Conservation (phyloP, 2,888 invertebrate species). For the Plagodis pulveraria region DNA sequence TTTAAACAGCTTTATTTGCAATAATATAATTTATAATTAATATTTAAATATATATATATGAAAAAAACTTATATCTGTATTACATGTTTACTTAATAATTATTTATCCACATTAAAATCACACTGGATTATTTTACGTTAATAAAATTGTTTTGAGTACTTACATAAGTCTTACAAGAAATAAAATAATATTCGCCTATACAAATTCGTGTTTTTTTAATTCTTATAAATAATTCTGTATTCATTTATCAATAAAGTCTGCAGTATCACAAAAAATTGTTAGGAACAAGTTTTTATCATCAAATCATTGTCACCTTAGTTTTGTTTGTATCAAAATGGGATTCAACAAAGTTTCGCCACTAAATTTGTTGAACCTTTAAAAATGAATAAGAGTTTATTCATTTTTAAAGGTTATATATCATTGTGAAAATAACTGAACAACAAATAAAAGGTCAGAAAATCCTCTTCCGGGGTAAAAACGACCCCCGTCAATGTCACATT, state of each 20-base stretch:
- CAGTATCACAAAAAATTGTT: too few relatives aligned
- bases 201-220: conserved; percentile 39
- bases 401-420: too few relatives aligned
- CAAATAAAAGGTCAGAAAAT: conserved; percentile 11
- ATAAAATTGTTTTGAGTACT: conserved; percentile 65
- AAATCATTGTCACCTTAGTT: too few relatives aligned
- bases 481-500: conserved; percentile 31
- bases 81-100: conserved; percentile 26
- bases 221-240: too few relatives aligned
- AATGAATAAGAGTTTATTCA: too few relatives aligned
- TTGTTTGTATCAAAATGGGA: too few relatives aligned
- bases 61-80: conserved; percentile 3
- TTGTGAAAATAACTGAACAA: conserved; percentile 2
- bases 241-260: too few relatives aligned
- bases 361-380: too few relatives aligned
- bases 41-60: conserved; percentile 17
- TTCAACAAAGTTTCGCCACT: too few relatives aligned
- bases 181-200: conserved; percentile 79
- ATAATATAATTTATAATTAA: conserved; percentile 19
- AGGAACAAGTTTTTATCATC: too few relatives aligned
- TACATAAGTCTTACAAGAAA: conserved; percentile 72
- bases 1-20: conserved; percentile 50
- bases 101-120: conserved; percentile 44
- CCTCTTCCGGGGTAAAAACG: conserved; percentile 1
- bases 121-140: conserved; percentile 47